These are phyloP conservation scores for Alosa sapidissima DNA, from an alignment of 2,797 vertebrate genomes.

Conservation along the genomic window DNA sequence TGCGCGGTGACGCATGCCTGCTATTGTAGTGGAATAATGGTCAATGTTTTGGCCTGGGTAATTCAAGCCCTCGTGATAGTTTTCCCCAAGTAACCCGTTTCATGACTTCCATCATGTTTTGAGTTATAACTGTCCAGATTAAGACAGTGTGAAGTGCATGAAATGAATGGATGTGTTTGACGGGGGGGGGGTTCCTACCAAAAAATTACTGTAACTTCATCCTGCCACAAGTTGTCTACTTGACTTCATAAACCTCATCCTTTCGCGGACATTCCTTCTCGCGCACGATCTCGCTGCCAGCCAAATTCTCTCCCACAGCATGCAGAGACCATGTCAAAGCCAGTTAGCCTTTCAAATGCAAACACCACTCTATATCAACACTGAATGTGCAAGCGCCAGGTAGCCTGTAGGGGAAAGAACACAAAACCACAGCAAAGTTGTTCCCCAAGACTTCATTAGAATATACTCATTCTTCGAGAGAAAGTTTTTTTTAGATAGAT, in stretches of 20 bases:
- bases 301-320: neutral
- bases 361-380: neutral
- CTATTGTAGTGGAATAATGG: conserved; percentile 4
- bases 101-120: neutral
- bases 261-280: neutral
- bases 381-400: neutral
- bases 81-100: neutral
- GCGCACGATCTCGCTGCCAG: neutral
- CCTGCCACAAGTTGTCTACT: neutral
- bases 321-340: conserved; percentile 17
- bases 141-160: neutral
- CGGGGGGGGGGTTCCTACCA: no score
- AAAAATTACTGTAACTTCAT: neutral
- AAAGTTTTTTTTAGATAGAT: neutral
- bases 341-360: conserved; percentile 19
- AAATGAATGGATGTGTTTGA: neutral
- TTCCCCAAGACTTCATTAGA: neutral
- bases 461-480: no score
- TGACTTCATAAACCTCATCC: neutral
- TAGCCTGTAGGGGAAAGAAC: neutral
- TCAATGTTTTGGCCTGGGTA: neutral
- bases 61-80: neutral
- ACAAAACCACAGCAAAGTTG: neutral
- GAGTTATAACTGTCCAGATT: neutral
- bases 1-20: neutral